Percentiles rank a stretch among this genome's conserved stretches.
These are phyloP conservation scores for Archips xylosteana DNA, from an alignment of 2,888 invertebrate genomes.

Conservation along the genomic window DNA sequence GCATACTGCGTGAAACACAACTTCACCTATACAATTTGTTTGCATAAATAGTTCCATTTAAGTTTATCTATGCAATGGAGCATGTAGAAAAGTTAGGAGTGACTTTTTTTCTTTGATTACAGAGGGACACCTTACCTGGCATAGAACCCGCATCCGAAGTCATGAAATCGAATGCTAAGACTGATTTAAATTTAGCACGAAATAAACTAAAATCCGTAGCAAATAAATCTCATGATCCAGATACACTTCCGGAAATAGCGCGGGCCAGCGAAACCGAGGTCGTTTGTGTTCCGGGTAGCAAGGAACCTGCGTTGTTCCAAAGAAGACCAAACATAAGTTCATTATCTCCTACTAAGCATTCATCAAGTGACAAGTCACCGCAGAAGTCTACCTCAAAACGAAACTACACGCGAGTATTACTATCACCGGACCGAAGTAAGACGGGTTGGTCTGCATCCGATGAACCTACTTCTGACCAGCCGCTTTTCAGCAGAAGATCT, in stretches of 20 bases:
- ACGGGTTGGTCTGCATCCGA: slow-evolving; percentile 54
- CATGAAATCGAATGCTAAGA: slow-evolving; percentile 50
- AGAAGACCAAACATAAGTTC: slow-evolving; percentile 67
- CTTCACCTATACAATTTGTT: no score
- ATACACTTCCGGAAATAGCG: slow-evolving; percentile 74
- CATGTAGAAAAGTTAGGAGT: not conserved
- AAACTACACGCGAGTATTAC: slow-evolving; percentile 72
- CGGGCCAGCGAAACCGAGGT: slow-evolving; percentile 67
- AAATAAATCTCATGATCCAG: slow-evolving; percentile 54
- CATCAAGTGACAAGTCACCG: slow-evolving; percentile 47
- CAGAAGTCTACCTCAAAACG: slow-evolving; percentile 52
- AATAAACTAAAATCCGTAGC: slow-evolving; percentile 69
- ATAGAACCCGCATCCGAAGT: slow-evolving; percentile 45
- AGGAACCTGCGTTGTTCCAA: slow-evolving; percentile 77
- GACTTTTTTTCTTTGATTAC: slow-evolving; percentile 50
- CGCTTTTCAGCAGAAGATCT: slow-evolving; percentile 66
- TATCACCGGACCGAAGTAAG: slow-evolving; percentile 67
- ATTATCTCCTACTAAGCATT: slow-evolving; percentile 47
- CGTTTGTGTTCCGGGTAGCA: slow-evolving; percentile 68
- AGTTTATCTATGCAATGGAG: no score
- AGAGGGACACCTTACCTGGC: slow-evolving; percentile 64
- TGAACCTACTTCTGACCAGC: slow-evolving; percentile 51
- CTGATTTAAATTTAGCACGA: slow-evolving; percentile 64
- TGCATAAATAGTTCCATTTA: no score
- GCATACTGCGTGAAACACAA: no score